Evolutionary conservation across 2,888 invertebrate species (phyloP), one percentile per base, ranked within the genome.

Genomic region (Amiota communis): DNA sequence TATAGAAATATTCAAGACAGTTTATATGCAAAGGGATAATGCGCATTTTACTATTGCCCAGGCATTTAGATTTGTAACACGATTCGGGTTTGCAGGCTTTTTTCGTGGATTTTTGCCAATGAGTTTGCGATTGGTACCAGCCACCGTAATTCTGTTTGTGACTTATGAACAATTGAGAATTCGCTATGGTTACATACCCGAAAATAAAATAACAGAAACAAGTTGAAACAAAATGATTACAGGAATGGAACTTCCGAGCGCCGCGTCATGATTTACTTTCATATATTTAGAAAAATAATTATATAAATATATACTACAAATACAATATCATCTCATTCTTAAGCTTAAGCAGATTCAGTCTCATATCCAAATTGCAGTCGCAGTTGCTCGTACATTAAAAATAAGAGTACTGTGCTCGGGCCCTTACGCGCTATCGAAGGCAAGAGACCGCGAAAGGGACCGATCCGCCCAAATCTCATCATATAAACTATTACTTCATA

Each of bases 121-220:
- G 2, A 48, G 76, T 3, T 23, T 72, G 1, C 75, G 81, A 0
- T 75, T 81, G n/a, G 74, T 73, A 6, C 80, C 80, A 8, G 73
- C 77, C 1, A 79, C 80, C 1, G 71, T 78, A 6, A 23, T 76
- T 13, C 49, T 81, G 23, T 81, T 76, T 53, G 6, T 77, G 1
- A 71, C 78, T 23, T 80, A 80, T 61, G 80, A 80, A 15, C 81
- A 80, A 71, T 53, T 80, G 49, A 76, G 80, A 3, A 23, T 80
- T 8, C 67, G 73, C 11, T 72, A 79, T 17, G 80, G 81, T 12
- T 75, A 68, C 17, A n/a, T 67, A 1, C 2, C 36, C 36, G 6
- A 36, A 6, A 3, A 4, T 64, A 47, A 46, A 17, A 12, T 64
- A 0, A 1, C 2, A 36, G 6, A 36, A 36, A 2, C 36, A 36